Evolutionary conservation across 1,140 invertebrate species (phyloP).

Genomic region (Dendrolimus punctatus): DNA sequence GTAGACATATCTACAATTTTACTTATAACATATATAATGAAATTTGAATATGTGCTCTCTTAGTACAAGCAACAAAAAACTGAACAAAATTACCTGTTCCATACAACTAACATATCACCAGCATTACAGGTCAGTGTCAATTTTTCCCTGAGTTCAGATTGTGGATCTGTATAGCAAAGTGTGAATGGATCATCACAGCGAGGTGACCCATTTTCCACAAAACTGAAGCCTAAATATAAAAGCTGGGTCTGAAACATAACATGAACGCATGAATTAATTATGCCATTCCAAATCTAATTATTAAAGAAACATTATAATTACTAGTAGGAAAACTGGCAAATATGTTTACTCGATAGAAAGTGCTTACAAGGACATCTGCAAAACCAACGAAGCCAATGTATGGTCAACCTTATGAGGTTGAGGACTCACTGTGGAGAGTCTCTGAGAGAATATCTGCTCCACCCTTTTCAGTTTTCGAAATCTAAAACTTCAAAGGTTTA

Average conservation of each 20-base stretch:
- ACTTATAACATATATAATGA: constrained; percentile 1
- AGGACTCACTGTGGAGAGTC: too few species aligned
- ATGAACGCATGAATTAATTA: not conserved
- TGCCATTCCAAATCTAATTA: too few species aligned
- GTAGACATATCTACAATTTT: too few species aligned
- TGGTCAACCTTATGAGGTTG: too few species aligned
- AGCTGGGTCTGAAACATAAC: constrained; percentile 43
- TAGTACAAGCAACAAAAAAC: not conserved
- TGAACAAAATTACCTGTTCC: constrained; percentile 40
- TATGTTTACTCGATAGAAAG: too few species aligned
- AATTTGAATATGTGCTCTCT: constrained; percentile 4
- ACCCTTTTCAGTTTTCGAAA: too few species aligned
- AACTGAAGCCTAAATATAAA: constrained; percentile 44
- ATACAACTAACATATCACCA: constrained; percentile 48
- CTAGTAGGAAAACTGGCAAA: too few species aligned
- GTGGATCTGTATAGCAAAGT: constrained; percentile 37
- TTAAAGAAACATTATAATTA: too few species aligned
- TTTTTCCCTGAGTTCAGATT: constrained; percentile 42
- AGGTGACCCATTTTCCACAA: constrained; percentile 49
- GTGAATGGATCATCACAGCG: constrained; percentile 36
- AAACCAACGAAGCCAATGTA: too few species aligned
- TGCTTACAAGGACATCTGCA: too few species aligned
- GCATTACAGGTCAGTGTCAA: constrained; percentile 45
- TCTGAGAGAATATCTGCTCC: too few species aligned
- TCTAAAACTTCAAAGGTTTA: too few species aligned